A percentile compares a stretch with the other conserved stretches of the same genome.
Conservation (phyloP, 1,140 invertebrate species). For the Psilanteris sp. region DNA sequence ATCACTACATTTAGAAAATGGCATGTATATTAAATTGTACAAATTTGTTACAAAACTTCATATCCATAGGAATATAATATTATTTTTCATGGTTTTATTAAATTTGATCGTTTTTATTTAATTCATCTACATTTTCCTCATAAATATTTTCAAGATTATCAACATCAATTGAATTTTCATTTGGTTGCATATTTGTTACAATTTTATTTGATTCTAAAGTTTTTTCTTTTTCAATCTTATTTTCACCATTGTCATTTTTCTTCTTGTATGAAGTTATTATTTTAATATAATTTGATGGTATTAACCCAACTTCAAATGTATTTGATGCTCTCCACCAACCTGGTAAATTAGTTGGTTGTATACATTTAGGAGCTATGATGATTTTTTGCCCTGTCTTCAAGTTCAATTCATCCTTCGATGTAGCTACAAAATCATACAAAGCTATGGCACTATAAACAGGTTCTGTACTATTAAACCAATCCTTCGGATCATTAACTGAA, state of each 20-base stretch:
- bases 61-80: too few relatives aligned
- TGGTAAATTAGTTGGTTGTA: constrained; percentile 86
- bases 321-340: constrained; percentile 90
- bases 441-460: constrained; percentile 86
- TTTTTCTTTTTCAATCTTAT: neutral
- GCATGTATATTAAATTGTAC: too few relatives aligned
- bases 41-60: too few relatives aligned
- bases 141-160: constrained; percentile 39
- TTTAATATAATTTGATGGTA: constrained; percentile 89
- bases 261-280: constrained; percentile 72
- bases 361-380: constrained; percentile 89
- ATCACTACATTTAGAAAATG: too few relatives aligned
- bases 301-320: constrained; percentile 85
- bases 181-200: neutral
- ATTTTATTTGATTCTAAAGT: neutral
- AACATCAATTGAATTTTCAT: neutral
- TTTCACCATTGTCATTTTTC: constrained; percentile 59
- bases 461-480: constrained; percentile 82
- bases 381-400: constrained; percentile 88
- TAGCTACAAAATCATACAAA: constrained; percentile 88
- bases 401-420: constrained; percentile 87
- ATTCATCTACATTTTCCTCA: constrained; percentile 23
- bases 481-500: constrained; percentile 70
- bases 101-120: too few relatives aligned
- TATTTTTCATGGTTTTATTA: too few relatives aligned